Evolutionary conservation across 2,797 vertebrate species (phyloP).

Genomic region (Antrozous pallidus): DNA sequence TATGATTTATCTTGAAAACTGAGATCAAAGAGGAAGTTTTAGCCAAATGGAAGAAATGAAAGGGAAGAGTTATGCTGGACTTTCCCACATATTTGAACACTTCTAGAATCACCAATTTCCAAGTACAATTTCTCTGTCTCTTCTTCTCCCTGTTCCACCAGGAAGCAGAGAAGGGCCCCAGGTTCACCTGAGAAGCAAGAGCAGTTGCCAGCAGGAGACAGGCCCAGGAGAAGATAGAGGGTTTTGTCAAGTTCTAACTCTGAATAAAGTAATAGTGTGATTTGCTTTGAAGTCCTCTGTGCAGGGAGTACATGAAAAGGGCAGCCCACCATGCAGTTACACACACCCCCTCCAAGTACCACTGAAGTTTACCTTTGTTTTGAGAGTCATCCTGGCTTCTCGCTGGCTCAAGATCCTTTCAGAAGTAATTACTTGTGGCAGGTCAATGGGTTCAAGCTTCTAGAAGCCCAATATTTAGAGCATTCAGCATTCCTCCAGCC

Average conservation of each 20-base stretch:
- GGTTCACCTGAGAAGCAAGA: neutral
- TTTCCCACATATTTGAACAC: neutral
- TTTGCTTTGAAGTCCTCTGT: neutral
- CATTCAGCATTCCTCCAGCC: constrained; percentile 60
- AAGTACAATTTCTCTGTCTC: neutral
- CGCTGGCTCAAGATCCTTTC: constrained; percentile 58
- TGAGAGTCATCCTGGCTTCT: constrained; percentile 10
- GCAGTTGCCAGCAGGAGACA: neutral
- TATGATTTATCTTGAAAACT: neutral
- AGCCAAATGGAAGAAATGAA: neutral
- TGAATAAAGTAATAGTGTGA: neutral
- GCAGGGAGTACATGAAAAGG: neutral
- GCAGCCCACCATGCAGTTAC: accelerated
- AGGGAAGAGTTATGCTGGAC: neutral
- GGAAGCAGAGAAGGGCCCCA: neutral
- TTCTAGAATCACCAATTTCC: neutral
- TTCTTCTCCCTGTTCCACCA: neutral
- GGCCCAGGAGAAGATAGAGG: neutral
- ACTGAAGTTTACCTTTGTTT: constrained; percentile 72
- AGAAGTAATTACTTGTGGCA: constrained; percentile 46
- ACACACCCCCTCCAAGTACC: neutral
- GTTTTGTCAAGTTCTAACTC: neutral
- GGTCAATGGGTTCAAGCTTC: constrained; percentile 80
- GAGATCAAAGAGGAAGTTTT: neutral
- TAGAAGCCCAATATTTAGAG: constrained; percentile 77